These are phyloP conservation scores for Tribolium madens DNA, from an alignment of 1,140 invertebrate genomes.

Conservation along the genomic window DNA sequence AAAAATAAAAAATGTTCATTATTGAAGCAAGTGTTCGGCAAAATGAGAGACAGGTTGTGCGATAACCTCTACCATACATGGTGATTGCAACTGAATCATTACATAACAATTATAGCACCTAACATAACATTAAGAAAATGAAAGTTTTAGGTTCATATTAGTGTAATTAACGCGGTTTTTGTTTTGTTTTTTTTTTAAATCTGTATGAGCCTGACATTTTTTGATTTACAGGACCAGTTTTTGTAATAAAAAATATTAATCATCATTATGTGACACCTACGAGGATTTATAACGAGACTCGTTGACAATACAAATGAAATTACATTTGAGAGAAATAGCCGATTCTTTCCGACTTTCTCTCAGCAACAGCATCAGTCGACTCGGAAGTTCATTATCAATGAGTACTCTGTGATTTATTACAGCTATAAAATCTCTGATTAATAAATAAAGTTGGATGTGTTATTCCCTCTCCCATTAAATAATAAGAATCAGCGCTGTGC, in stretches of 20 bases:
- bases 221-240: too few relatives aligned
- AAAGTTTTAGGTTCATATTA: neutral
- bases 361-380: neutral
- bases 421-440: neutral
- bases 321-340: neutral
- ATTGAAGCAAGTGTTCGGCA: too few relatives aligned
- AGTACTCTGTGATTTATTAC: neutral
- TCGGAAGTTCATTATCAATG: neutral
- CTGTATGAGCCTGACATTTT: too few relatives aligned
- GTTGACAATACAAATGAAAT: neutral
- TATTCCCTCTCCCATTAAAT: neutral
- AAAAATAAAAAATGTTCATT: neutral
- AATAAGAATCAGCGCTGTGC: neutral
- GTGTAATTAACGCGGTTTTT: too few relatives aligned
- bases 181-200: too few relatives aligned
- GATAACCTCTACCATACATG: neutral
- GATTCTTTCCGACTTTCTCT: neutral
- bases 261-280: too few relatives aligned
- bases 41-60: neutral
- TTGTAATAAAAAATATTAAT: neutral
- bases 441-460: neutral
- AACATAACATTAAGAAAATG: neutral
- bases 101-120: neutral
- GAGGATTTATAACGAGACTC: neutral
- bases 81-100: neutral